phyloP scores from a whole-genome alignment of 1,140 invertebrate genomes.

The Triops longicaudatus region DNA sequence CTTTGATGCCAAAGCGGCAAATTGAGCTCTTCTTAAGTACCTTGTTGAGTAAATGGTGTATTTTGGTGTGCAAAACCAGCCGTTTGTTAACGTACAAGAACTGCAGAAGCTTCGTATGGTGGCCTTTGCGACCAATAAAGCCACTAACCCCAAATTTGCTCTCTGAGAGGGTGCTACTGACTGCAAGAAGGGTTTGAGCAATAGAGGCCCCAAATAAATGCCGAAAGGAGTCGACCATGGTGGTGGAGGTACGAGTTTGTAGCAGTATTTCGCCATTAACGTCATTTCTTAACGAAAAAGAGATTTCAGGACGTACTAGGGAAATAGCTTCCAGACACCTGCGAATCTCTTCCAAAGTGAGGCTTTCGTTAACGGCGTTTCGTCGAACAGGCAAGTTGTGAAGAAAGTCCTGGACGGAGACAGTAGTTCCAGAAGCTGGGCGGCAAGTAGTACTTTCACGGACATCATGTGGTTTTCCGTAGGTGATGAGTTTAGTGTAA shows the following conservation, averaged over 20 bases:
- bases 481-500: neutral
- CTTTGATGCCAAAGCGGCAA: neutral
- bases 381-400: conserved; percentile 52
- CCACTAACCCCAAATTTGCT: neutral
- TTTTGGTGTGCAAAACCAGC: conserved; percentile 44
- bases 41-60: conserved; percentile 47
- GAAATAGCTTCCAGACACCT: conserved; percentile 48
- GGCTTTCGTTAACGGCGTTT: conserved; percentile 43
- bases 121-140: neutral
- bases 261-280: neutral
- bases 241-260: neutral
- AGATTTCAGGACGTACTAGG: conserved; percentile 48
- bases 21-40: conserved; percentile 25
- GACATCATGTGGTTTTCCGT: neutral
- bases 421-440: conserved; percentile 53
- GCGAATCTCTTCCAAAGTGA: conserved; percentile 50
- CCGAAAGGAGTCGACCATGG: neutral
- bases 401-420: conserved; percentile 53
- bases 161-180: neutral
- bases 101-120: conserved; percentile 51
- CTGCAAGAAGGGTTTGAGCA: neutral
- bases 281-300: conserved; percentile 40
- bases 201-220: neutral
- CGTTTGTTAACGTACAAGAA: conserved; percentile 56
- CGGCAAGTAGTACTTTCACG: conserved; percentile 34